Conservation (phyloP, 2,888 invertebrate species). For the Polydrusus cervinus region DNA sequence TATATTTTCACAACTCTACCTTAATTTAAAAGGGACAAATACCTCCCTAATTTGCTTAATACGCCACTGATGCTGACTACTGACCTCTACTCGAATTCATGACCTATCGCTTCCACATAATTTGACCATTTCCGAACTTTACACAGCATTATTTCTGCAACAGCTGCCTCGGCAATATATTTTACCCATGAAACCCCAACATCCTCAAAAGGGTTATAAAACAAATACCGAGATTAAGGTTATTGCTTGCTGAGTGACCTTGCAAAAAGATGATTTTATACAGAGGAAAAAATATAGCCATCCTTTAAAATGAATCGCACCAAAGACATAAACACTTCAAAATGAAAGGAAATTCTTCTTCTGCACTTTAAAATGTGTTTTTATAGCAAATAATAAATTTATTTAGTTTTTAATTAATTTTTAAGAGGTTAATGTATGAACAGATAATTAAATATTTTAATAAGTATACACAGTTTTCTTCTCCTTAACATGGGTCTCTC, state of each 20-base stretch:
- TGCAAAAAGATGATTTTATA: not conserved
- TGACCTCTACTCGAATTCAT: slow-evolving; percentile 29
- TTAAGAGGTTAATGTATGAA: too few species aligned
- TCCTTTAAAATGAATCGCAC: not conserved
- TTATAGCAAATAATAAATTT: too few species aligned
- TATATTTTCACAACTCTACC: too few species aligned
- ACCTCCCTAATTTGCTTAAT: too few species aligned
- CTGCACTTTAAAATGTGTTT: too few species aligned
- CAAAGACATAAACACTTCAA: too few species aligned
- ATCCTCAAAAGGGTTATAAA: slow-evolving; percentile 18
- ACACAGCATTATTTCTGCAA: slow-evolving; percentile 35
- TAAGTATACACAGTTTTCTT: too few species aligned
- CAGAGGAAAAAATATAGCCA: not conserved
- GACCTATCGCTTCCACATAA: slow-evolving; percentile 34
- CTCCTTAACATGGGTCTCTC: too few species aligned
- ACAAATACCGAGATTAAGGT: slow-evolving; percentile 6
- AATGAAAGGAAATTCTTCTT: too few species aligned
- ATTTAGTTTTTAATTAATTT: too few species aligned
- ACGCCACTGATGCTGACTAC: not conserved
- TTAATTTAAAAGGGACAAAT: too few species aligned
- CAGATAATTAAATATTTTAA: too few species aligned
- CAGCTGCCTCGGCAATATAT: slow-evolving; percentile 33
- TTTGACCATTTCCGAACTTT: slow-evolving; percentile 35
- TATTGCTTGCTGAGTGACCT: slow-evolving; percentile 9
- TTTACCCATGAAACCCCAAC: slow-evolving; percentile 23